A percentile compares a stretch with the other conserved stretches of the same genome.
Conservation (phyloP, 1,140 invertebrate genomes). For the Lutraria rhynchaena region DNA sequence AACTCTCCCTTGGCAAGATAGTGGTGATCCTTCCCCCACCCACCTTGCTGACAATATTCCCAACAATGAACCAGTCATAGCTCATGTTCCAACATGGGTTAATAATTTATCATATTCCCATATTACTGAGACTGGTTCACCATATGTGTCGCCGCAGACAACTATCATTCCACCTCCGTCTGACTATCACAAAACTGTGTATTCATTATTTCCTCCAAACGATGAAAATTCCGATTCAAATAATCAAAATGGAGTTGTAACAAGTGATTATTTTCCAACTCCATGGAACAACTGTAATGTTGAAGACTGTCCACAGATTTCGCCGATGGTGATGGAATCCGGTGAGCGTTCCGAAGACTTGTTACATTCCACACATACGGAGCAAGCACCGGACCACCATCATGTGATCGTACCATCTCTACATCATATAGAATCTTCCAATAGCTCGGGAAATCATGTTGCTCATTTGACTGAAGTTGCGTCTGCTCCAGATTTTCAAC, state of each 20-base stretch:
- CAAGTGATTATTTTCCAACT: conserved; percentile 55
- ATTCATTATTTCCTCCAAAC: conserved; percentile 68
- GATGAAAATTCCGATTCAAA: conserved; percentile 13
- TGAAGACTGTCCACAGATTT: conserved; percentile 49
- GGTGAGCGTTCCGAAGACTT: conserved; percentile 58
- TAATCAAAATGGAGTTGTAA: conserved; percentile 19
- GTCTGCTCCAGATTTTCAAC: conserved; percentile 71
- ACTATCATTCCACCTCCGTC: conserved; percentile 64
- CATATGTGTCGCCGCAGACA: conserved; percentile 75
- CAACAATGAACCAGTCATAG: conserved; percentile 74
- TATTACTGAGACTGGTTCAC: conserved; percentile 75
- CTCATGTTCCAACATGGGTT: conserved; percentile 79
- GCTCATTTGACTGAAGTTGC: conserved; percentile 62
- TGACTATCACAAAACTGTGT: conserved; percentile 66
- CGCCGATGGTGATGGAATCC: conserved; percentile 38
- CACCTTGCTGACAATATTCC: conserved; percentile 62
- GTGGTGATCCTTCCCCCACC: conserved; percentile 64
- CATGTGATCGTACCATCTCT: conserved; percentile 55
- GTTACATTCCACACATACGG: conserved; percentile 71
- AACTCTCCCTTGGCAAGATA: conserved; percentile 77
- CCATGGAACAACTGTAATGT: conserved; percentile 38
- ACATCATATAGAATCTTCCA: conserved; percentile 50
- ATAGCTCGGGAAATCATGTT: conserved; percentile 16
- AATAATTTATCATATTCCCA: conserved; percentile 77
- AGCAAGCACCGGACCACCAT: conserved; percentile 73